Conservation (phyloP, 2,888 invertebrate genomes). For the Leptinotarsa haldemani region DNA sequence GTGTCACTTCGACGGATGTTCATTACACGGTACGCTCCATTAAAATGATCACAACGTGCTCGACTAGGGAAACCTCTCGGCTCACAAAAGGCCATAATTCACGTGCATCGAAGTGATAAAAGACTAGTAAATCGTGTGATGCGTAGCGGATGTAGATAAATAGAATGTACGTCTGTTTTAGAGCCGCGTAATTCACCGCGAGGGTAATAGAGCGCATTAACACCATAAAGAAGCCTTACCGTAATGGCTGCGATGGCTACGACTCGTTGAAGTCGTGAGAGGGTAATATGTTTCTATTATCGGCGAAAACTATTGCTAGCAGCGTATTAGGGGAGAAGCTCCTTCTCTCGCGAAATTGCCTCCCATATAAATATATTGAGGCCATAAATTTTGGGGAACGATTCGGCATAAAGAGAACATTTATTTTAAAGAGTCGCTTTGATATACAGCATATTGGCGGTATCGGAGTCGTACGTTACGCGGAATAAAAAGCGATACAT, state of each 20-base stretch:
- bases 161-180: conserved; percentile 58
- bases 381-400: conserved; percentile 65
- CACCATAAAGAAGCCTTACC: conserved; percentile 67
- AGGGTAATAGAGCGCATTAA: conserved; percentile 66
- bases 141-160: conserved; percentile 53
- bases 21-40: conserved; percentile 20
- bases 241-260: conserved; percentile 65
- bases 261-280: conserved; percentile 66
- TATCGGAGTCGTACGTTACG: conserved; percentile 39
- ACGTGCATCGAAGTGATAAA: conserved; percentile 30
- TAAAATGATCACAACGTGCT: conserved; percentile 17
- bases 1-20: not conserved
- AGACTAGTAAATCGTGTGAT: conserved; percentile 40
- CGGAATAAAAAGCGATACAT: conserved; percentile 48
- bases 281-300: conserved; percentile 68
- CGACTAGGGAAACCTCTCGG: conserved; percentile 15
- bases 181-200: conserved; percentile 61
- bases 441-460: conserved; percentile 59
- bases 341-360: conserved; percentile 64
- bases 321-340: conserved; percentile 59
- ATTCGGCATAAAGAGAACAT: conserved; percentile 65
- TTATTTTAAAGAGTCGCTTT: conserved; percentile 64
- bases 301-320: conserved; percentile 63
- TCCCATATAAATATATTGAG: conserved; percentile 68
- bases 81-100: conserved; percentile 24